These are phyloP conservation scores for Notocelia uddmanniana DNA, from an alignment of 2,888 invertebrate genomes.

Conservation along the genomic window DNA sequence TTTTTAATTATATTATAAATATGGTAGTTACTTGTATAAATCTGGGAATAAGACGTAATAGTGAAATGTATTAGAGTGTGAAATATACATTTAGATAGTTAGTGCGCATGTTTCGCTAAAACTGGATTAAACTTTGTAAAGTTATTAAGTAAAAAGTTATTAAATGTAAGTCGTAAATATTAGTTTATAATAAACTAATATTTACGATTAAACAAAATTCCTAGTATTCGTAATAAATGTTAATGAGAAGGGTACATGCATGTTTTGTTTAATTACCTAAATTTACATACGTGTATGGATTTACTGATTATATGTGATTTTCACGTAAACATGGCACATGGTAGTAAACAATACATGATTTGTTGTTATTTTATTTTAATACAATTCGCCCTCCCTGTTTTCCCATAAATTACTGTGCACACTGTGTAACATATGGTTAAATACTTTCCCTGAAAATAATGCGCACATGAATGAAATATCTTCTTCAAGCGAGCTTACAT, in stretches of 20 bases:
- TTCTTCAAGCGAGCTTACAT: no score
- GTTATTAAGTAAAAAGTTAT: no score
- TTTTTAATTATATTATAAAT: slow-evolving; percentile 7
- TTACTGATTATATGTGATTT: slow-evolving; percentile 23
- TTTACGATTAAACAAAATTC: slow-evolving; percentile 3
- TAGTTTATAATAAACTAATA: no score
- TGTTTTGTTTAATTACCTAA: slow-evolving; percentile 1
- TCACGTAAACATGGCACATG: slow-evolving; percentile 23
- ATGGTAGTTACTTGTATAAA: slow-evolving; percentile 53
- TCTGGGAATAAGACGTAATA: slow-evolving; percentile 66
- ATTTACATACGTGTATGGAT: slow-evolving; percentile 3
- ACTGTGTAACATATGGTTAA: no score
- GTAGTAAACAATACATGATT: slow-evolving; percentile 27
- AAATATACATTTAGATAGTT: slow-evolving; percentile 47
- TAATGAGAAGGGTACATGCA: slow-evolving; percentile 15
- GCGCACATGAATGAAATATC: no score
- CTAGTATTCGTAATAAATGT: slow-evolving; percentile 19
- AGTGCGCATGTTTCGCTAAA: slow-evolving; percentile 27
- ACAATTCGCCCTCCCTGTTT: background rate
- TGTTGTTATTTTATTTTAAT: slow-evolving; percentile 28
- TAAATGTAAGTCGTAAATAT: no score
- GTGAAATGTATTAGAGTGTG: slow-evolving; percentile 68
- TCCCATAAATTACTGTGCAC: no score
- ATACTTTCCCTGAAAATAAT: no score
- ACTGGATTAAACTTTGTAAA: slow-evolving; percentile 10